Percentiles rank a stretch among this genome's conserved stretches.
Conservation (phyloP, 2,797 vertebrate species). For the Gallinago stenura region DNA sequence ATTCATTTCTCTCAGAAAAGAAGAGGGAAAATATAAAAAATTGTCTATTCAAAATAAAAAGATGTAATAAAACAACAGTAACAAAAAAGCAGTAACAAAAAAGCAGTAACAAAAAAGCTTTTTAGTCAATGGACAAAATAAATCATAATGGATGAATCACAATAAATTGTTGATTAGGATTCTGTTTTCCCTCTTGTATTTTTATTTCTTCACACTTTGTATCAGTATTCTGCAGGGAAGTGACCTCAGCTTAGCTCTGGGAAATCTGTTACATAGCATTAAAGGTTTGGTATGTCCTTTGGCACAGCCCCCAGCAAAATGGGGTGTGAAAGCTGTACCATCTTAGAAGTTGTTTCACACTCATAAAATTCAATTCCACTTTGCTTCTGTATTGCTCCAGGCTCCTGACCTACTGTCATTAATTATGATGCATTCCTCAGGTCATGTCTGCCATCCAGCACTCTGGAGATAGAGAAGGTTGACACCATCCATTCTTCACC, state of each 20-base stretch:
- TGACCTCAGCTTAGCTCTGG: background rate
- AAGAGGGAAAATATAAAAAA: background rate
- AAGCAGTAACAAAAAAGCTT: background rate
- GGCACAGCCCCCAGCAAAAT: background rate
- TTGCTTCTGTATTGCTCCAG: background rate
- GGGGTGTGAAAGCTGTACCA: fast-evolving
- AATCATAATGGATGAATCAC: background rate
- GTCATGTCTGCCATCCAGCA: background rate
- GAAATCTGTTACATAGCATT: background rate
- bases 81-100: background rate
- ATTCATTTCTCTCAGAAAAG: background rate
- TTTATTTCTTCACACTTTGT: background rate
- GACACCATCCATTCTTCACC: background rate
- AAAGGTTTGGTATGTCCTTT: background rate
- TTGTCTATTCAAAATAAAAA: background rate
- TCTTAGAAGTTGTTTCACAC: background rate
- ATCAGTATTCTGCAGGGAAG: background rate
- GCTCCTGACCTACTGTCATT: background rate
- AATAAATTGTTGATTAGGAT: background rate
- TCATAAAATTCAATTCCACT: background rate
- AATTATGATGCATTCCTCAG: background rate
- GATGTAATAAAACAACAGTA: background rate
- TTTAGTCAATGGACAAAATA: background rate
- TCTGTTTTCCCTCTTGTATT: background rate
- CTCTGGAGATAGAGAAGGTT: background rate